These are phyloP conservation scores for Bugula neritina DNA, from an alignment of 2,888 invertebrate genomes.

Conservation along the genomic window DNA sequence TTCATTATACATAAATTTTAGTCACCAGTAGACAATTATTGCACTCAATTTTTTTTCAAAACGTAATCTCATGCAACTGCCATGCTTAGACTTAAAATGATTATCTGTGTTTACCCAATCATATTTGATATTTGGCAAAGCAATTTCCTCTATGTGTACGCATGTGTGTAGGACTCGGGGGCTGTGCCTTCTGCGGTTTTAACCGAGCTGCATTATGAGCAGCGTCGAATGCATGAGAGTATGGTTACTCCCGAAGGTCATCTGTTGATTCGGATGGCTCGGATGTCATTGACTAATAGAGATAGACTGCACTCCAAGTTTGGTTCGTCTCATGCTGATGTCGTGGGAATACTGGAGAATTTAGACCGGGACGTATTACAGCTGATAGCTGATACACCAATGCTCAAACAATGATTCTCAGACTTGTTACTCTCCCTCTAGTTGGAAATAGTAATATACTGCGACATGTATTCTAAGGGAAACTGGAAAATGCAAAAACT, in stretches of 20 bases:
- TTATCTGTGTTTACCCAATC: neutral
- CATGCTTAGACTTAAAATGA: too few species aligned
- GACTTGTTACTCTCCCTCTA: too few species aligned
- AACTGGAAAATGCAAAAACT: too few species aligned
- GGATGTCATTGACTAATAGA: neutral
- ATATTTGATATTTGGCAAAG: too few species aligned
- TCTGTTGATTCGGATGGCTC: conserved; percentile 15
- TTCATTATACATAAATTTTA: too few species aligned
- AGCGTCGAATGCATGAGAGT: conserved; percentile 25
- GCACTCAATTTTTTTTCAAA: too few species aligned
- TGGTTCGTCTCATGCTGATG: conserved; percentile 5
- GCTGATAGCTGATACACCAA: conserved; percentile 19
- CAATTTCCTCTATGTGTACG: neutral
- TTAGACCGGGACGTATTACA: conserved; percentile 11
- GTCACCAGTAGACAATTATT: too few species aligned
- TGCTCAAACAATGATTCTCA: conserved; percentile 22
- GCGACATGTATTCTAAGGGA: too few species aligned
- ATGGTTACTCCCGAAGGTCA: conserved; percentile 12
- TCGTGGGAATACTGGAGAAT: neutral
- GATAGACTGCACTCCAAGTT: conserved; percentile 21
- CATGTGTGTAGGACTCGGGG: neutral
- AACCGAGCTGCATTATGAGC: neutral
- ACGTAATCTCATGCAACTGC: too few species aligned
- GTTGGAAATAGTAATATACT: too few species aligned
- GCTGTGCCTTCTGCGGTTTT: neutral